phyloP scores from a whole-genome alignment of 2,888 invertebrate genomes.

The Aricia artaxerxes region DNA sequence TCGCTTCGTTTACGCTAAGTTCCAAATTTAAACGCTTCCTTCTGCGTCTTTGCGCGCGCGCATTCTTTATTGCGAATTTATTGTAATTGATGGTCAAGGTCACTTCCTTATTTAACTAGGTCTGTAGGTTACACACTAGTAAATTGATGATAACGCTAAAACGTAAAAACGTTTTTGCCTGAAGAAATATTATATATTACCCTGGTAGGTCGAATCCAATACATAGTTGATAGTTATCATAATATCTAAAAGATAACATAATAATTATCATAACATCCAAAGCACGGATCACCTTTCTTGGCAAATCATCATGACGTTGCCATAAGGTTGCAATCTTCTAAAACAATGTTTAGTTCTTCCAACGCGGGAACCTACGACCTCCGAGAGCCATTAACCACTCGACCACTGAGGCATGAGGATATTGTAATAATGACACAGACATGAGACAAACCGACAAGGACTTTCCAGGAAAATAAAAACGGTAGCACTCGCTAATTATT shows the following conservation, averaged over 20 bases:
- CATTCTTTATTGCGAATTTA: conserved; percentile 35
- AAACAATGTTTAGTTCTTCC: background rate
- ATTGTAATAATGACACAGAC: background rate
- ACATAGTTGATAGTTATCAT: too few species aligned
- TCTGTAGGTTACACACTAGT: background rate
- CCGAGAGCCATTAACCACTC: background rate
- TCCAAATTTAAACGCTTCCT: conserved; percentile 58
- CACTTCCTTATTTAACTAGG: conserved; percentile 10
- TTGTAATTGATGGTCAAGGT: conserved; percentile 32
- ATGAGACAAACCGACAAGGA: background rate
- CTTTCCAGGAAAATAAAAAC: conserved; percentile 21
- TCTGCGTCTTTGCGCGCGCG: conserved; percentile 54
- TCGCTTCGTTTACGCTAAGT: conserved; percentile 48
- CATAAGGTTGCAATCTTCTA: background rate
- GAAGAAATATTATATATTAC: too few species aligned
- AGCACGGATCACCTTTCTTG: background rate
- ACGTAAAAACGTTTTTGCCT: background rate
- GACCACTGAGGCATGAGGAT: background rate
- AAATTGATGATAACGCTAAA: background rate
- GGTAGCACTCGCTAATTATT: background rate
- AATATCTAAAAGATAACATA: background rate
- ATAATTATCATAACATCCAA: background rate
- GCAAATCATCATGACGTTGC: background rate
- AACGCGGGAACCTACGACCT: background rate
- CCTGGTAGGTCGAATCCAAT: too few species aligned